Evolutionary conservation across 2,113 vertebrate genomes (phyloP), one percentile per base, ranked within the genome.

Genomic region (Tragelaphus strepsiceros): DNA sequence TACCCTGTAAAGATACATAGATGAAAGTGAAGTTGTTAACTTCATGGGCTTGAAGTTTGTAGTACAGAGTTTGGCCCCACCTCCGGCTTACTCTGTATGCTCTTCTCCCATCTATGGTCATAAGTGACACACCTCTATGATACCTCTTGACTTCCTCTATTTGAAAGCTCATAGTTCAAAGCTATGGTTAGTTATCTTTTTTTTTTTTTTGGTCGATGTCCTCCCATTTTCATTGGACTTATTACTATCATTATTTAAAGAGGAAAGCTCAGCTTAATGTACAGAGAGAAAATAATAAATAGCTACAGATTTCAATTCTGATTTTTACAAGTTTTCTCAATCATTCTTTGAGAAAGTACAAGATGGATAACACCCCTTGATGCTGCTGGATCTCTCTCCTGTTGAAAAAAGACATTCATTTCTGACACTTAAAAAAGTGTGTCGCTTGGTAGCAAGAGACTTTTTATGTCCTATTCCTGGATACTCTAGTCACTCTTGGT

Each of bases 321-420:
- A 88, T 15, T 87, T 94, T 97, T 80, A 86, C 53, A 94, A 54
- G 62, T 83, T 94, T 94, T 95, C 53, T 96, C n/a, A 59, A 2
- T 90, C 71, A 77, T 39, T 83, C 77, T 96, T 96, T 91, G 84
- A 83, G 80, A 91, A 89, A 54, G 56, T 35, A 3, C 46, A 84
- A 77, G 81, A 93, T 74, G 39, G 28, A 88, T 92, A 80, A 87
- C 91, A 77, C 32, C 56, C 39, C 26, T 71, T 28, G 51, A 30
- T 78, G n/a, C 9, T 97, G 62, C 14, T 59, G 26, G 28, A 46
- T 97, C 46, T 96, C 46, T 96, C 82, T 95, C 62, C 39, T 62
- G 51, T 86, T 96, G 88, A 81, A 92, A 97, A 94, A 85, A 95
- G 51, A 51, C 43, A 87, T 96, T 32, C 53, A 87, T 97, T 94